Evolutionary conservation across 2,113 vertebrate species (phyloP), one percentile per base, ranked within the genome.

Genomic region (Perca flavescens): DNA sequence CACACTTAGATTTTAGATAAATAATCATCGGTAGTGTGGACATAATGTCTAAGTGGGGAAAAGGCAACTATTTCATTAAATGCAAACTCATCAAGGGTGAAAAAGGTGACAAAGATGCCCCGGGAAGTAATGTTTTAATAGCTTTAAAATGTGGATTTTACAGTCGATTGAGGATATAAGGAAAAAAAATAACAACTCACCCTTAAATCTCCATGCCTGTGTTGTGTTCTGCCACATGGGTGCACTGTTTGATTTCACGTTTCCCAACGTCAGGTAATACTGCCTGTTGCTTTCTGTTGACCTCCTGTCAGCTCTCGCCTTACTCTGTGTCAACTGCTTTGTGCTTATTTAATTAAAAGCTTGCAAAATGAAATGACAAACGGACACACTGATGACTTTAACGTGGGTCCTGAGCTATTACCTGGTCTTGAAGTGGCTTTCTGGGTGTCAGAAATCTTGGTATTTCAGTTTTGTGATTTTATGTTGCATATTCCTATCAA

Each of bases 171-270:
- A 40, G 9, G 40, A 34, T 34, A 34, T 34, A 34, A 5, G 34
- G 5, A 6, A 34, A 6, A 40, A 40, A 40, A 40, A 7, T 7
- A 36, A 40, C 1, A 40, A 40, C 36, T 40, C 36, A 40, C 9
- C 9, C 1, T 49, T n/a, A 3, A 36, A 34, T 50, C 47, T 1
- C 5, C 8, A 13, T 9, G 53, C 6, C 34, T 36, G 31, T 84
- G 78, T 22, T 58, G 34, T 70, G 43, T 56, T 86, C 74, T 74
- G 58, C 87, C 91, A 90, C 85, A 71, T 4, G 89, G 80, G 62
- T 15, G 87, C 80, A 69, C 85, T 90, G 76, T 86, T 75, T 65
- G 31, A 56, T 71, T 74, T 70, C 6, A 68, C 31, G 52, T 71
- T 74, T 70, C 6, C 63, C 43, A 62, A 19, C 5, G n/a, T 58